Evolutionary conservation across 2,113 vertebrate genomes (phyloP).

Genomic region (Prietella phreatophila): DNA sequence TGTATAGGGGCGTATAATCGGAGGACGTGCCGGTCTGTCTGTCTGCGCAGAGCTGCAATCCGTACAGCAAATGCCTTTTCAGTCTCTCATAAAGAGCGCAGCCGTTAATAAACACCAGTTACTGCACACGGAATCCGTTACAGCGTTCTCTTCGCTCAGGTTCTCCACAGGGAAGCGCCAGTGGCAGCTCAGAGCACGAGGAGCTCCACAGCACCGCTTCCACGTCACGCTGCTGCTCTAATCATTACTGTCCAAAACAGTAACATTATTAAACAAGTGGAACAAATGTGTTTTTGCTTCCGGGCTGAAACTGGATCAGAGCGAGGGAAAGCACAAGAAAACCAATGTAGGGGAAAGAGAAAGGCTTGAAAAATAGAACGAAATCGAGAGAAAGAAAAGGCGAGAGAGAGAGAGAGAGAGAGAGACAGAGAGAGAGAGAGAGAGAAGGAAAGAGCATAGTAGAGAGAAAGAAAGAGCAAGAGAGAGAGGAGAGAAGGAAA

Average conservation of each 20-base stretch:
- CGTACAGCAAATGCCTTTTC: too few species aligned
- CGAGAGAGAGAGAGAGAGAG: background rate
- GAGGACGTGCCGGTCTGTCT: too few species aligned
- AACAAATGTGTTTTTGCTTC: constrained; percentile 54
- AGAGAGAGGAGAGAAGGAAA: too few species aligned
- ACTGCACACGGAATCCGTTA: background rate
- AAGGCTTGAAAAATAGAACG: too few species aligned
- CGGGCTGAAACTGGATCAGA: constrained; percentile 48
- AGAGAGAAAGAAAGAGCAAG: background rate
- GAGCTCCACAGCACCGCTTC: background rate
- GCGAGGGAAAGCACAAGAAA: constrained; percentile 13
- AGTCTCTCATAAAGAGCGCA: background rate
- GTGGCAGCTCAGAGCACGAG: background rate
- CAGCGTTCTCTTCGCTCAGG: background rate
- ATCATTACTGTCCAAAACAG: constrained; percentile 32
- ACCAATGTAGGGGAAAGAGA: constrained; percentile 9
- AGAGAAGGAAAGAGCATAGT: background rate
- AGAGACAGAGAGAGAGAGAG: background rate
- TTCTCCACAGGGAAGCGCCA: constrained; percentile 1
- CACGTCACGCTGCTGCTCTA: background rate
- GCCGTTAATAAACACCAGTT: background rate
- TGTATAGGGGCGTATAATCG: too few species aligned
- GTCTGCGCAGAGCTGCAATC: too few species aligned
- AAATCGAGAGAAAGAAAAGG: background rate
- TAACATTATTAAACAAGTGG: constrained; percentile 50